Percentiles rank a stretch among this genome's conserved stretches.
Evolutionary conservation across 2,113 vertebrate species (phyloP).

Genomic region (Microtus richardsoni): DNA sequence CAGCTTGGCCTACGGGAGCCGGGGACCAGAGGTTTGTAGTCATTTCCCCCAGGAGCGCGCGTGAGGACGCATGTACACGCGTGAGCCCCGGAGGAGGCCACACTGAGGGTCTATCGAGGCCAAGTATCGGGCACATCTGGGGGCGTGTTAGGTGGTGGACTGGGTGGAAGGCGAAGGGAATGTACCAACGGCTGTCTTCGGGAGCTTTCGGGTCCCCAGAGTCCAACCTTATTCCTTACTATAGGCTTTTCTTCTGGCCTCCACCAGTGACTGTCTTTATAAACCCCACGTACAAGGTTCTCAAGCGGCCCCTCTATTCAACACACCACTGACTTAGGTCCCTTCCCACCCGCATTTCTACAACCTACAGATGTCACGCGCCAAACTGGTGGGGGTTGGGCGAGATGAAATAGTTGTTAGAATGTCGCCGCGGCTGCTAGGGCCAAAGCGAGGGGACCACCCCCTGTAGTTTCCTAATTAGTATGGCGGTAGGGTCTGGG

Average conservation of each 20-base stretch:
- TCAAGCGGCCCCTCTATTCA: not conserved
- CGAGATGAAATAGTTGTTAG: not conserved
- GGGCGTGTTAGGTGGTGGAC: not conserved
- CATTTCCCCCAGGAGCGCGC: not conserved
- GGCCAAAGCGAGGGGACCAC: not conserved
- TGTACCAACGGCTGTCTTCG: not conserved
- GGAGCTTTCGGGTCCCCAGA: not conserved
- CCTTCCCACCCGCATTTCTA: not conserved
- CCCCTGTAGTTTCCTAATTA: not conserved
- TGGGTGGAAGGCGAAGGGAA: not conserved
- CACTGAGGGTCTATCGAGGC: not conserved
- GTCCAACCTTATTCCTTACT: not conserved
- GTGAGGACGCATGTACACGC: not conserved
- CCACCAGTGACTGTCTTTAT: not conserved
- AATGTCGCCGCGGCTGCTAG: no score
- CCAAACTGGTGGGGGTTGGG: not conserved
- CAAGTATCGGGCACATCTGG: not conserved
- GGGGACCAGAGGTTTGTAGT: slow-evolving; percentile 67
- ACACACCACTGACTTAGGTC: not conserved
- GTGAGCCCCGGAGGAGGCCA: not conserved
- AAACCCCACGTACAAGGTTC: not conserved
- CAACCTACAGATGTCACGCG: not conserved
- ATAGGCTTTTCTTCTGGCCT: not conserved
- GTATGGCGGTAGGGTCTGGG: not conserved
- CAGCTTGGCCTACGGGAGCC: slow-evolving; percentile 65